Percentiles rank a stretch among this genome's conserved stretches.
These are phyloP conservation scores for Acrossocheilus wenchowensis DNA, from an alignment of 2,797 vertebrate species.

Conservation along the genomic window DNA sequence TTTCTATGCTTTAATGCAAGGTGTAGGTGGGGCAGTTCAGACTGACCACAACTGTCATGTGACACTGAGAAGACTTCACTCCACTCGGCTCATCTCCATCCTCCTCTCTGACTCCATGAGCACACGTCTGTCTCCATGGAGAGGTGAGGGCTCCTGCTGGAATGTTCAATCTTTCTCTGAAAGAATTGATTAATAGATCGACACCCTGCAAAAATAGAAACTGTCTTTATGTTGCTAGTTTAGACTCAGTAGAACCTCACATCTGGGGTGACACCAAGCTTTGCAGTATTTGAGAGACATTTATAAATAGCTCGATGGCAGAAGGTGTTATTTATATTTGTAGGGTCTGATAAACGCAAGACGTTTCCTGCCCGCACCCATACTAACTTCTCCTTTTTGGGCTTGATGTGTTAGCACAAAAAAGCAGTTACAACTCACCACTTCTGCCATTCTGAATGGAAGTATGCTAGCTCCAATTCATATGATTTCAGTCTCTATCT, in stretches of 20 bases:
- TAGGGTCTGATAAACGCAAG: constrained; percentile 6
- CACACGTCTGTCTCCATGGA: constrained; percentile 45
- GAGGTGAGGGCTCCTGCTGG: constrained; percentile 32
- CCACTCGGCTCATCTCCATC: background rate
- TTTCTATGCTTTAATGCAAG: background rate
- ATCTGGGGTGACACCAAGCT: background rate
- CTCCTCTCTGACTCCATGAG: constrained; percentile 17
- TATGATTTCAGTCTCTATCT: background rate
- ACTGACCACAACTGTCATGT: constrained; percentile 7
- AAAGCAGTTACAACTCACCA: background rate
- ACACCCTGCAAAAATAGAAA: constrained; percentile 35
- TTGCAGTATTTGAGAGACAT: background rate
- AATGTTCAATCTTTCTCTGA: constrained; percentile 26
- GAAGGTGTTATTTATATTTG: background rate
- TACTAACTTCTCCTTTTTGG: background rate
- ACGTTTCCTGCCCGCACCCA: background rate
- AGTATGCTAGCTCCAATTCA: too few relatives aligned
- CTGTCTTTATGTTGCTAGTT: constrained; percentile 28
- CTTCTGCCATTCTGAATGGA: background rate
- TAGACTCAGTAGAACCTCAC: background rate
- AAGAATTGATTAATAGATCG: constrained; percentile 41
- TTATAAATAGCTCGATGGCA: background rate
- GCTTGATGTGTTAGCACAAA: background rate
- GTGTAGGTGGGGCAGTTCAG: background rate
- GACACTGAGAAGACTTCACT: background rate